Evolutionary conservation across 2,113 vertebrate genomes (phyloP), one percentile per base, ranked within the genome.

Genomic region (Eonycteris spelaea): DNA sequence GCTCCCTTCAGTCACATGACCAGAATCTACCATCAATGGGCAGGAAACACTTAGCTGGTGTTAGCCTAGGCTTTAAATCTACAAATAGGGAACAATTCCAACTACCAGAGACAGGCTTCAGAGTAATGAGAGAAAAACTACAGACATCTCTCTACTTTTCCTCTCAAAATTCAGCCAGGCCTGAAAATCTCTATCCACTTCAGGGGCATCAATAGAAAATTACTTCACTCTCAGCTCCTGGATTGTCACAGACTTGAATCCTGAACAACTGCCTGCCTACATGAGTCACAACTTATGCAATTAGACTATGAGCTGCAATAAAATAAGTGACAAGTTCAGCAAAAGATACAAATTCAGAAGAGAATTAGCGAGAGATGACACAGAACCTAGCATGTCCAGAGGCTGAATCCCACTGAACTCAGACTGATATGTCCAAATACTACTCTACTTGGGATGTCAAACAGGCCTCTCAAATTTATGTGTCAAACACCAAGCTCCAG

Each of bases 271-370:
- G 71, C 57, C 74, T 83, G 71, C 57, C 74, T 83, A 30, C 11
- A 15, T 55, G 80, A 96, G 91, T 96, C 90, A 88, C 91, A 94
- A 77, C 75, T 75, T 35, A 21, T 2, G 19, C 7, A n/a, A 83
- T 75, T 59, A 73, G 90, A 59, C 14, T 16, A 63, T 3, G 74
- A 82, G 78, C 53, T 89, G 84, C 78, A 73, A 40, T 91, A 89
- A 91, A 82, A 94, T 88, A 79, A 92, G 67, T 95, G 88, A 92
- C 53, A 84, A 75, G 80, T 84, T 63, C 59, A 55, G 59, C 82
- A 40, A 87, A 94, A 75, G 70, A 84, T 51, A 38, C 45, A 92
- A 95, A 86, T 90, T 38, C 65, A 61, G 38, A 84, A 80, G 85
- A 90, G 57, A 92, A 94, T 84, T 43, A 48, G 24, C 70, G 55